Evolutionary conservation across 2,888 invertebrate genomes (phyloP).

Genomic region (Drosophila barbarae): DNA sequence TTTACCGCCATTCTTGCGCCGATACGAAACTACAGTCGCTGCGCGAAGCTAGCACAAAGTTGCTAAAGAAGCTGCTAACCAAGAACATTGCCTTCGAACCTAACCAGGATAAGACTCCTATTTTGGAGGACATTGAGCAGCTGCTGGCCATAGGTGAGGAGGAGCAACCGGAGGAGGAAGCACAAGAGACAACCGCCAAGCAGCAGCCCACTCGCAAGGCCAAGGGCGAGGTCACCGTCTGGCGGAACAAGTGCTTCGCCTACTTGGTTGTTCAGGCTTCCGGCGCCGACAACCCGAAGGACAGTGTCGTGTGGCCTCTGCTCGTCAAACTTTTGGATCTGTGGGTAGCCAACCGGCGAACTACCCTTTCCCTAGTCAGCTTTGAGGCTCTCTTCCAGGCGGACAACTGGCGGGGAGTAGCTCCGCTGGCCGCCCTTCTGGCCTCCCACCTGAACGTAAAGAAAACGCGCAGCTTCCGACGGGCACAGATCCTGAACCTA

Average conservation of each 20-base stretch:
- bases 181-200: background rate
- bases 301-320: slow-evolving; percentile 27
- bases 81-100: slow-evolving; percentile 15
- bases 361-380: slow-evolving; percentile 20
- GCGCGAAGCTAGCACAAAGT: slow-evolving; percentile 42
- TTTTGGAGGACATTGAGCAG: slow-evolving; percentile 44
- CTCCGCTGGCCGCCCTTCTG: slow-evolving; percentile 18
- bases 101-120: background rate
- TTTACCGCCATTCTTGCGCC: slow-evolving; percentile 14
- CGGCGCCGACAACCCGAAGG: slow-evolving; percentile 1
- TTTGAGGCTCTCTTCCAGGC: slow-evolving; percentile 46
- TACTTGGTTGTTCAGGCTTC: slow-evolving; percentile 44
- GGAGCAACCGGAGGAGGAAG: slow-evolving; percentile 1
- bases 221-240: slow-evolving; percentile 20
- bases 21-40: slow-evolving; percentile 31
- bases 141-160: slow-evolving; percentile 22
- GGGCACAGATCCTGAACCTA: slow-evolving; percentile 41
- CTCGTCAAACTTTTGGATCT: slow-evolving; percentile 26
- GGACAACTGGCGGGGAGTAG: slow-evolving; percentile 43
- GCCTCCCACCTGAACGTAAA: slow-evolving; percentile 14
- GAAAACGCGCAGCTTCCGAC: slow-evolving; percentile 40
- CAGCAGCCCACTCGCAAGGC: slow-evolving; percentile 13
- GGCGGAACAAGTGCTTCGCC: slow-evolving; percentile 47
- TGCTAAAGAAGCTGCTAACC: slow-evolving; percentile 32
- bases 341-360: slow-evolving; percentile 42